A percentile compares a stretch with the other conserved stretches of the same genome.
These are phyloP conservation scores for Clarias fuscus DNA, from an alignment of 2,797 vertebrate species.

Conservation along the genomic window DNA sequence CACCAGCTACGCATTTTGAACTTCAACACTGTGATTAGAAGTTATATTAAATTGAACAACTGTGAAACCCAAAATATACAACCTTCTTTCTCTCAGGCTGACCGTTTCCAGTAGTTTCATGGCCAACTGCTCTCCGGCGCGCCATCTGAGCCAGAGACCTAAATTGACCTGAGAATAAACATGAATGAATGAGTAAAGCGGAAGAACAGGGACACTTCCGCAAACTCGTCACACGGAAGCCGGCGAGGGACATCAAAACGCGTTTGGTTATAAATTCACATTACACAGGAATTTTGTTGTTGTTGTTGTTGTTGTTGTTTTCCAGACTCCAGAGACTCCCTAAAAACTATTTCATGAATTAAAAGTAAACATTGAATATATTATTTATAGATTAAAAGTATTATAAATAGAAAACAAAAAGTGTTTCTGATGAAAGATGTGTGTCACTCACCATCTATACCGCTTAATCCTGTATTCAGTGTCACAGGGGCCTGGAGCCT, in stretches of 20 bases:
- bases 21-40: not conserved
- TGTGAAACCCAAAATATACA: not conserved
- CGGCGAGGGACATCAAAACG: conserved; percentile 27
- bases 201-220: conserved; percentile 11
- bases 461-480: too few relatives aligned
- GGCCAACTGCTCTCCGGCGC: conserved; percentile 66
- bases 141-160: conserved; percentile 36
- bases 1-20: not conserved
- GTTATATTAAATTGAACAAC: not conserved
- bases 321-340: not conserved
- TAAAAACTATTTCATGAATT: not conserved
- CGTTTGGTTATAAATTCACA: conserved; percentile 9
- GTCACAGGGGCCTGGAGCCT: too few relatives aligned
- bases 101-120: conserved; percentile 51
- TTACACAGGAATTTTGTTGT: not conserved
- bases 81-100: conserved; percentile 62
- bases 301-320: not conserved
- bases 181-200: conserved; percentile 14
- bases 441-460: not conserved
- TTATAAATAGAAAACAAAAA: not conserved
- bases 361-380: not conserved
- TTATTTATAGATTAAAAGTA: not conserved
- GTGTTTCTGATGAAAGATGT: not conserved
- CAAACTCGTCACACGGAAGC: conserved; percentile 25
- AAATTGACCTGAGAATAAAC: not conserved